Base-by-base conservation (phyloP, 2,113 vertebrate genomes). In the Theristicus caerulescens region DNA sequence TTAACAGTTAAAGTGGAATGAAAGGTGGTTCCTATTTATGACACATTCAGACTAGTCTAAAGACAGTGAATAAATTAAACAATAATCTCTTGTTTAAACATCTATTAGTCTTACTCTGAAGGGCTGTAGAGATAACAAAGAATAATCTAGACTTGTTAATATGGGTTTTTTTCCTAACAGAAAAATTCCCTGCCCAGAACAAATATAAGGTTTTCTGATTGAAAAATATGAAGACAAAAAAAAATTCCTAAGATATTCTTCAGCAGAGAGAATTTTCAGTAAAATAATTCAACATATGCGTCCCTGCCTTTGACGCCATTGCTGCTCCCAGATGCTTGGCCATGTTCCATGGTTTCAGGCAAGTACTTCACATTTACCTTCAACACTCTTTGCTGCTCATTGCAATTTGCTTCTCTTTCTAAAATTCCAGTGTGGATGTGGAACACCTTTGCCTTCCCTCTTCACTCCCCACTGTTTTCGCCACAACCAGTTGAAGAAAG, bases 261-360 rank as follows among this genome's bases (percentile, higher is more conserved):
- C 11, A 36, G 6, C 16, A 79, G 14, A n/a, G 16, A 51, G 9
- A 52, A 20, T 62, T 55, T 83, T 91, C 9, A 57, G 44, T 38
- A 77, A 74, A 73, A 66, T 31, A 84, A 34, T 3, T 74, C 46
- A 64, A n/a, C 2, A 5, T 2, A 0, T 32, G 5, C 11, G 9
- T 79, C 13, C 3, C 5, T 46, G 65, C 9, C 38, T 64, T 72
- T 72, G 36, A 55, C 3, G 2, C 6, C 3, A 17, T 9, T 59
- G 31, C 13, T 66, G 5, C 6, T 76, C 21, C 11, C 40, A 59
- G 7, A 42, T 11, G 3, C 25, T 57, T 18, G 10, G 21, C 9
- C 16, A 27, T 0, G 0, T 69, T 58, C 32, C 11, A n/a, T 38
- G 22, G 19, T 20, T 76, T 55, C 38, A 58, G 17, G 10, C 3